A percentile compares a stretch with the other conserved stretches of the same genome.
phyloP scores from a whole-genome alignment of 2,888 invertebrate species.

The Steromphala cineraria region DNA sequence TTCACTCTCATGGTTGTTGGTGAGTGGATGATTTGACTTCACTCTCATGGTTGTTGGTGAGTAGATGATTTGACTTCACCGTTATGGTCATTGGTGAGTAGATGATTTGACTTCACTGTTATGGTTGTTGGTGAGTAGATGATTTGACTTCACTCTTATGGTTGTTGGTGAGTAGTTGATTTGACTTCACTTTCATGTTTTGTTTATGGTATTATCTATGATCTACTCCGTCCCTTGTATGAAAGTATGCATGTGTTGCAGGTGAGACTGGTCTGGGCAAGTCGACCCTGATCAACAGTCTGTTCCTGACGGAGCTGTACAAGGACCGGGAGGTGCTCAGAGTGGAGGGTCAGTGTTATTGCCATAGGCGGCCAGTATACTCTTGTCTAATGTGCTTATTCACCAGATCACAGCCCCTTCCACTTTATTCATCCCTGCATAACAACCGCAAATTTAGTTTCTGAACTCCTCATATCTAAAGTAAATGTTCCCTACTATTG shows the following conservation, averaged over 20 bases:
- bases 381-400: too few relatives aligned
- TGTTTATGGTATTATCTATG: not conserved
- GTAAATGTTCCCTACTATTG: too few relatives aligned
- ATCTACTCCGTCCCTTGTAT: not conserved
- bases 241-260: slow-evolving; percentile 45
- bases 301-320: slow-evolving; percentile 94
- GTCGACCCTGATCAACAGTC: slow-evolving; percentile 94
- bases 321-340: slow-evolving; percentile 86
- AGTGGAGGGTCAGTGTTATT: slow-evolving; percentile 84
- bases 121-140: not conserved
- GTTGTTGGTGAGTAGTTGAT: not conserved
- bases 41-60: too few relatives aligned
- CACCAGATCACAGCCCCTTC: too few relatives aligned
- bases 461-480: too few relatives aligned
- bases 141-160: not conserved
- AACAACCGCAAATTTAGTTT: too few relatives aligned
- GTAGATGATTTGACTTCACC: too few relatives aligned
- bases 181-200: not conserved
- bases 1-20: too few relatives aligned
- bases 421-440: too few relatives aligned
- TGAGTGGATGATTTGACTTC: too few relatives aligned
- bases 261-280: slow-evolving; percentile 95
- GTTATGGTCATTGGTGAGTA: slow-evolving; percentile 20
- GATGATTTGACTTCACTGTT: not conserved
- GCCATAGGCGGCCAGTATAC: too few relatives aligned